phyloP scores from a whole-genome alignment of 2,113 vertebrate genomes.

The Tragelaphus strepsiceros region DNA sequence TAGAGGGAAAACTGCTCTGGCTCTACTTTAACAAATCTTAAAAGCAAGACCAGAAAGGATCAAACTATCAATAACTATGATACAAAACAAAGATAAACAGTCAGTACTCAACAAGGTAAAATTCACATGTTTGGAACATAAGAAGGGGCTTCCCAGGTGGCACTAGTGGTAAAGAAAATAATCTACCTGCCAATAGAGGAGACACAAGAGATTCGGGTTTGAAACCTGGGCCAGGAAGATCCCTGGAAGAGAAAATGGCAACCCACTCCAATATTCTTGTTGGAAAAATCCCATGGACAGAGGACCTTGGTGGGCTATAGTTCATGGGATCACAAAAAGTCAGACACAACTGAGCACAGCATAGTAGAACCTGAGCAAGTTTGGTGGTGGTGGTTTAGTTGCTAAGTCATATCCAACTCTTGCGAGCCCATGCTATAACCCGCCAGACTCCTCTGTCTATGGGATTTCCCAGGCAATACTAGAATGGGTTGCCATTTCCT shows the following conservation, averaged over 20 bases:
- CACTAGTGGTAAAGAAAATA: not conserved
- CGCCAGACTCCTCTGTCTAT: not conserved
- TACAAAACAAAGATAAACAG: not conserved
- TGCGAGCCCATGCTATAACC: not conserved
- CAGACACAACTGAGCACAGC: not conserved
- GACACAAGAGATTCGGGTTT: not conserved
- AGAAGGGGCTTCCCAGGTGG: not conserved
- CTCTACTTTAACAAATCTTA: constrained; percentile 7
- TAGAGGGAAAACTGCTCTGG: not conserved
- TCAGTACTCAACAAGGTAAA: not conserved
- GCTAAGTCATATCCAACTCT: not conserved
- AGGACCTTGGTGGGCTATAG: not conserved
- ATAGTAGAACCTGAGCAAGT: not conserved
- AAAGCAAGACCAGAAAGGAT: not conserved
- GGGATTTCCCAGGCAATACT: not conserved
- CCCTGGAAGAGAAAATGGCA: no score
- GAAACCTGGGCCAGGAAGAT: not conserved
- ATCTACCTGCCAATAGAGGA: not conserved
- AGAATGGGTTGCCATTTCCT: not conserved
- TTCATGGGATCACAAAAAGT: not conserved
- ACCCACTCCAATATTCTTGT: no score
- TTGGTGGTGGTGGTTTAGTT: not conserved
- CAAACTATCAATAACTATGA: not conserved
- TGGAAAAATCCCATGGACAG: not conserved
- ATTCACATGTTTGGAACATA: not conserved